A percentile compares a stretch with the other conserved stretches of the same genome.
Evolutionary conservation across 2,113 vertebrate species (phyloP).

Genomic region (Burhinus oedicnemus): DNA sequence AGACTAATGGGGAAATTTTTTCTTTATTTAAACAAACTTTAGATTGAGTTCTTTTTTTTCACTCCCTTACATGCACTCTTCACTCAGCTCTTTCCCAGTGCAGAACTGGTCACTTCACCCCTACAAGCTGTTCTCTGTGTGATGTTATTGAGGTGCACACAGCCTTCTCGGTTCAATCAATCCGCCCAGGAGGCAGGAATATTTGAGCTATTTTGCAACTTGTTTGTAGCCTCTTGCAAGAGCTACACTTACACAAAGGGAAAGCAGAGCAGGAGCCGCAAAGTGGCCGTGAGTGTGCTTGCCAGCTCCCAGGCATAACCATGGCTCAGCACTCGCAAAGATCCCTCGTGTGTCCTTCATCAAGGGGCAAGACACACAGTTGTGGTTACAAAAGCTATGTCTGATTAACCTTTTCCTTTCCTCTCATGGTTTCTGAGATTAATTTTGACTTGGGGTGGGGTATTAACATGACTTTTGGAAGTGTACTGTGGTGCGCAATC

Average conservation of each 20-base stretch:
- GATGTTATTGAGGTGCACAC: rapidly evolving
- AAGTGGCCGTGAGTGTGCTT: rapidly evolving
- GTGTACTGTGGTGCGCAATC: not conserved
- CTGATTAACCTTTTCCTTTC: not conserved
- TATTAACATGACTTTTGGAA: not conserved
- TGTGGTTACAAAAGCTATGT: not conserved
- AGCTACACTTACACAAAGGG: not conserved
- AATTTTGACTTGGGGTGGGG: not conserved
- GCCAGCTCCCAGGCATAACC: not conserved
- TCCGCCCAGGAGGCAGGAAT: not conserved
- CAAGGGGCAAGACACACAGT: not conserved
- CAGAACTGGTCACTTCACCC: not conserved
- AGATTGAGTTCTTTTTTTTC: not conserved
- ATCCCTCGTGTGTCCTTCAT: not conserved
- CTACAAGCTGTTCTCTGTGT: not conserved
- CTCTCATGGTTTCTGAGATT: not conserved
- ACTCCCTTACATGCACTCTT: not conserved
- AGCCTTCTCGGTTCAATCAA: not conserved
- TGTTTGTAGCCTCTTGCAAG: not conserved
- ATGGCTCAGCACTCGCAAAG: rapidly evolving
- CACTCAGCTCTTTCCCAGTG: not conserved
- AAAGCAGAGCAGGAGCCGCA: not conserved
- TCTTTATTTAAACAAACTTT: not conserved
- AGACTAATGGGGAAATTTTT: not conserved
- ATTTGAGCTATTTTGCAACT: not conserved